Base-by-base conservation (phyloP, 37 sponge, comb jelly and placozoan species). In the Petrosia ficiformis region DNA sequence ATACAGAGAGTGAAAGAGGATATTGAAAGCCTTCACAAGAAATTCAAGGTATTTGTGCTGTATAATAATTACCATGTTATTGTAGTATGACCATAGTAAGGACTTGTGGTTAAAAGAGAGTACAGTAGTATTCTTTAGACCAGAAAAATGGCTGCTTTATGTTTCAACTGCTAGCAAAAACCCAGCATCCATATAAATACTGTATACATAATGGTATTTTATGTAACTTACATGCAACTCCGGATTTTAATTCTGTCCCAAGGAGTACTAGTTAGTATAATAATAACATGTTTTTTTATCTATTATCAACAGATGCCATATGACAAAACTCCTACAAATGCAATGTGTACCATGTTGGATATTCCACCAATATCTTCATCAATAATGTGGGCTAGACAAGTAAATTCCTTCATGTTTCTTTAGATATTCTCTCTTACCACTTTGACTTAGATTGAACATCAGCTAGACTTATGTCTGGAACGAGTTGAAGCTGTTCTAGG, bases 1-100 rank as follows among this genome's bases (percentile, higher is more conserved):
- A 98, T 98, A 3, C 93, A 95, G 77, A 52, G 96, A 21, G 99
- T 98, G n/a, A 98, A 98, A 84, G 96, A 98, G 22, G 99, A 98
- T 71, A 98, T 98, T 33, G 99, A 98, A 67, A 77, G 71, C 10
- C 89, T 98, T 38, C 99, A 98, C 77, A 83, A 90, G 66, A 98
- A 95, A 77, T 98, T 95, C 85, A 98, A 98, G 89, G 97, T 96
- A 54, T 16, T n/a, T n/a, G n/a, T n/a, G n/a, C n/a, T n/a, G n/a
- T n/a, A n/a, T n/a, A n/a, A n/a, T n/a, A n/a, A n/a, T n/a, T n/a
- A n/a, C n/a, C n/a, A n/a, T n/a, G n/a, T n/a, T n/a, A n/a, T n/a
- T n/a, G n/a, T n/a, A n/a, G n/a, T n/a, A n/a, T n/a, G n/a, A n/a
- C n/a, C n/a, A n/a, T n/a, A n/a, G n/a, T n/a, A n/a, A n/a, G n/a